These are phyloP conservation scores for Polydrusus cervinus DNA, from an alignment of 2,888 invertebrate species.

Conservation along the genomic window DNA sequence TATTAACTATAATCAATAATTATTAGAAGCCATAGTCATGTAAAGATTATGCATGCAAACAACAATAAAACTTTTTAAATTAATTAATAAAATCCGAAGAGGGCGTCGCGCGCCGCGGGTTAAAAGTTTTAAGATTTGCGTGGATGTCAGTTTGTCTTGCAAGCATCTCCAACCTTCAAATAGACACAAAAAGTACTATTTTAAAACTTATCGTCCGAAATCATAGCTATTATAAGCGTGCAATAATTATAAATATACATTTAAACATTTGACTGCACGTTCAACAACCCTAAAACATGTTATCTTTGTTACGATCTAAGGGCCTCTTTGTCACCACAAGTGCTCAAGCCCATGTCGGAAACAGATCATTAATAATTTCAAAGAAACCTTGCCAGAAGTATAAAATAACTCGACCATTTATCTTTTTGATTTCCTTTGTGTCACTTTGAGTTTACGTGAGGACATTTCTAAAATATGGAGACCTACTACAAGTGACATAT, in stretches of 20 bases:
- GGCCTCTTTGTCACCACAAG: slow-evolving; percentile 12
- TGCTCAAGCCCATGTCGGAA: slow-evolving; percentile 11
- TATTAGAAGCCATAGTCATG: no score
- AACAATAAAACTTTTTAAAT: no score
- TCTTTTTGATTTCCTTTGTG: slow-evolving; percentile 10
- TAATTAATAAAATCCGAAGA: no score
- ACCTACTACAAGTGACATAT: neutral
- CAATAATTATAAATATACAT: no score
- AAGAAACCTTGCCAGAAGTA: slow-evolving; percentile 7
- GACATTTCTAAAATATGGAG: slow-evolving; percentile 2
- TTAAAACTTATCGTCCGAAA: neutral
- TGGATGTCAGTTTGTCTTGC: no score
- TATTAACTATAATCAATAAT: no score
- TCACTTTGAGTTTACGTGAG: slow-evolving; percentile 12
- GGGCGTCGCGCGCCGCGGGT: no score
- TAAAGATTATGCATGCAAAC: no score
- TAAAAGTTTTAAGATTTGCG: no score
- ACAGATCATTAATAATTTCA: slow-evolving; percentile 9
- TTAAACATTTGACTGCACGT: neutral
- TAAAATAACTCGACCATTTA: slow-evolving; percentile 11
- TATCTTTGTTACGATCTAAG: slow-evolving; percentile 24
- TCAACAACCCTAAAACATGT: neutral
- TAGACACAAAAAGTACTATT: neutral
- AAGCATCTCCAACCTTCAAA: no score
- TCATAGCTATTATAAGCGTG: no score